Evolutionary conservation across 2,113 vertebrate genomes (phyloP).

Genomic region (Ibidorhyncha struthersii): DNA sequence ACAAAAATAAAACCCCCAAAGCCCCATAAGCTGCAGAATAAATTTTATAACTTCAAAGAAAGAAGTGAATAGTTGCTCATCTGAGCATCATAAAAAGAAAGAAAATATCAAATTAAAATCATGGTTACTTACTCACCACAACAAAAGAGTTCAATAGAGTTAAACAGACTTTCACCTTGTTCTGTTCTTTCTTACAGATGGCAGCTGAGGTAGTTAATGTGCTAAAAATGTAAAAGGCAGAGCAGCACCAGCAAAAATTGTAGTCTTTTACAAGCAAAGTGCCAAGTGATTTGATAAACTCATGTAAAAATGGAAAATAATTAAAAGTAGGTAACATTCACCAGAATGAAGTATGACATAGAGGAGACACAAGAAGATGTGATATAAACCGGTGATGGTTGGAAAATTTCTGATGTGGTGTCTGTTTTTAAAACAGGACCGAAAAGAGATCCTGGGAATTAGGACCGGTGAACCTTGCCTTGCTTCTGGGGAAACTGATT

Average conservation of each 20-base stretch:
- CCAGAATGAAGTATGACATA: neutral
- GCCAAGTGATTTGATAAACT: neutral
- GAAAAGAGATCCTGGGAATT: neutral
- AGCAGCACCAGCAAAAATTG: neutral
- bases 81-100: neutral
- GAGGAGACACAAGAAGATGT: neutral
- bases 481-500: neutral
- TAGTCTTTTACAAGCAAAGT: neutral
- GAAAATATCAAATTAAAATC: neutral
- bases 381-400: neutral
- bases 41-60: neutral
- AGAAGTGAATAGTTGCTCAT: neutral
- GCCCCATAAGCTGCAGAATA: neutral
- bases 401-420: neutral
- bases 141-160: neutral
- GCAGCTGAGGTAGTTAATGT: neutral
- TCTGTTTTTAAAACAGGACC: neutral
- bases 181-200: neutral
- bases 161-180: neutral
- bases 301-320: neutral
- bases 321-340: neutral
- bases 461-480: neutral
- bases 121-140: neutral
- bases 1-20: neutral
- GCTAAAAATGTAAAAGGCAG: neutral